Percentiles rank a stretch among this genome's conserved stretches.
phyloP scores from a whole-genome alignment of 2,888 invertebrate genomes.

The Temnothorax unifasciatus region DNA sequence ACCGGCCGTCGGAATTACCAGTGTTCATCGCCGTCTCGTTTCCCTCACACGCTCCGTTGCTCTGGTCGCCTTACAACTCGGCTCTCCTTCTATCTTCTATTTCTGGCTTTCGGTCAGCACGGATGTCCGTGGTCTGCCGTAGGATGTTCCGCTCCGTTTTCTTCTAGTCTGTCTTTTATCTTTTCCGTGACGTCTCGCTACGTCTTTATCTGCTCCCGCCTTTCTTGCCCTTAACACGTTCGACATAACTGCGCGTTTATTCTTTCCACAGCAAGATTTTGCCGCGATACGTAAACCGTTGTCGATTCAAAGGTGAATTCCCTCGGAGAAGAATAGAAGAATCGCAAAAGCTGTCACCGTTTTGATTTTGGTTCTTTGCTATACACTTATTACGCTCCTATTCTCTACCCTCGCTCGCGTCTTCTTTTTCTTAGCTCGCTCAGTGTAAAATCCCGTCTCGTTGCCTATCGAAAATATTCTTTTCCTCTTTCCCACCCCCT shows the following conservation, averaged over 20 bases:
- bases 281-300: slow-evolving; percentile 42
- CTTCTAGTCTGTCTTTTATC: slow-evolving; percentile 23
- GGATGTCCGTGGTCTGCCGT: slow-evolving; percentile 12
- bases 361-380: slow-evolving; percentile 18
- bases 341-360: slow-evolving; percentile 40
- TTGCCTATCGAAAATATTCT: slow-evolving; percentile 46
- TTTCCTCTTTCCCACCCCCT: background rate
- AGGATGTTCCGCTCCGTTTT: slow-evolving; percentile 42
- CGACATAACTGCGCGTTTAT: slow-evolving; percentile 43
- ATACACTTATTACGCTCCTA: slow-evolving; percentile 46
- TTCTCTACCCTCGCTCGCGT: slow-evolving; percentile 1
- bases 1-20: slow-evolving; percentile 24
- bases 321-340: slow-evolving; percentile 13
- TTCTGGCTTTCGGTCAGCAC: background rate
- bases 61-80: slow-evolving; percentile 6
- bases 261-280: slow-evolving; percentile 30
- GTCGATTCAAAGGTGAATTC: slow-evolving; percentile 44
- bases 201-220: slow-evolving; percentile 30
- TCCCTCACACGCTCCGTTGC: slow-evolving; percentile 28
- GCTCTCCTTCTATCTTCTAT: too few species aligned
- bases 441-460: slow-evolving; percentile 46
- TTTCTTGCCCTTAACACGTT: slow-evolving; percentile 42
- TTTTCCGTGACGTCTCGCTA: background rate
- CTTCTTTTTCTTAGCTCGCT: slow-evolving; percentile 19
- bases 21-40: slow-evolving; percentile 43